Evolutionary conservation across 2,888 invertebrate species (phyloP).

Genomic region (Choreutis nemorana): DNA sequence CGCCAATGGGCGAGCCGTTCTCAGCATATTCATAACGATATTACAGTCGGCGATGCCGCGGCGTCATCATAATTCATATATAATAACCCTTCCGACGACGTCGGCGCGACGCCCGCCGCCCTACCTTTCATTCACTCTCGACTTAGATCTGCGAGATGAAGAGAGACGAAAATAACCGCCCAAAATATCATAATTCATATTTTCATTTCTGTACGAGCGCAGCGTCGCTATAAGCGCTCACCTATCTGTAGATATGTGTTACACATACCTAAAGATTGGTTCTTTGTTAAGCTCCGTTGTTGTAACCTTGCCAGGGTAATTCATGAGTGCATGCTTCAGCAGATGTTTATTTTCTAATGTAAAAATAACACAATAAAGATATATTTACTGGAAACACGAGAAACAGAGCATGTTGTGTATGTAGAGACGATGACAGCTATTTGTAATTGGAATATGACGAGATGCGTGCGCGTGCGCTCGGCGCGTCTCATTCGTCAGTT

Average conservation of each 20-base stretch:
- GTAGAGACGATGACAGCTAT: conserved; percentile 58
- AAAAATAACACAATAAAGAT: conserved; percentile 21
- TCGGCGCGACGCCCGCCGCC: conserved; percentile 39
- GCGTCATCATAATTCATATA: conserved; percentile 67
- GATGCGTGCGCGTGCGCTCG: conserved; percentile 59
- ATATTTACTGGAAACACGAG: conserved; percentile 28
- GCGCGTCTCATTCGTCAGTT: conserved; percentile 64
- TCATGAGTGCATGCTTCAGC: neutral
- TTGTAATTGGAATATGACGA: conserved; percentile 66
- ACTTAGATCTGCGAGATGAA: conserved; percentile 24
- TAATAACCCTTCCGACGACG: conserved; percentile 63
- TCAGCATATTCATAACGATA: conserved; percentile 67
- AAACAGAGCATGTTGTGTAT: conserved; percentile 36
- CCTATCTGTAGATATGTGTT: no score
- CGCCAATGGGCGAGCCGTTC: conserved; percentile 58
- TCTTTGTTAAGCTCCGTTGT: neutral
- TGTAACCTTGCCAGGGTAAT: conserved; percentile 1
- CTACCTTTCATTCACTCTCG: conserved; percentile 46
- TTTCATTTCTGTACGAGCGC: conserved; percentile 47
- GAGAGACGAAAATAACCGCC: conserved; percentile 39
- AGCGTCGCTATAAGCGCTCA: no score
- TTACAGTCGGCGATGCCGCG: conserved; percentile 59
- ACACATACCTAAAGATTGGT: no score
- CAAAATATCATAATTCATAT: conserved; percentile 63
- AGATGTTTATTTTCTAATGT: neutral